phyloP scores from a whole-genome alignment of 2,113 vertebrate species.

The Oncorhynchus masou region DNA sequence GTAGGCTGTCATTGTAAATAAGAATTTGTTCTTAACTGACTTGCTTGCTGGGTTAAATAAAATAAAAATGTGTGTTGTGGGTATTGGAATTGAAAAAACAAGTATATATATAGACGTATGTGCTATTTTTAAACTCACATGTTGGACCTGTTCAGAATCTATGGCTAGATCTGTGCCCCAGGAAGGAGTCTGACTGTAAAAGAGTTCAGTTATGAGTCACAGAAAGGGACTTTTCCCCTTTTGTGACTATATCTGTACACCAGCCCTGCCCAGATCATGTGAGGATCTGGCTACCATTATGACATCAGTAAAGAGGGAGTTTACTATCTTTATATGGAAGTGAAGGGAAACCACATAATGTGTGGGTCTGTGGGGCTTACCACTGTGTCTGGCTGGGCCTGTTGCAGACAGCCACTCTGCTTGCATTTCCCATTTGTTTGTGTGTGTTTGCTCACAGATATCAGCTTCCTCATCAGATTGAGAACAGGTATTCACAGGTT shows the following conservation, averaged over 20 bases:
- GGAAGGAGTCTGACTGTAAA: not conserved
- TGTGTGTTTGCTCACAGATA: not conserved
- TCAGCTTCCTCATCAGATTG: not conserved
- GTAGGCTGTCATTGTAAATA: no score
- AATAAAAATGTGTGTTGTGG: not conserved
- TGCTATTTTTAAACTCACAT: not conserved
- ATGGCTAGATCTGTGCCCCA: not conserved
- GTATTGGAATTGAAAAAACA: no score
- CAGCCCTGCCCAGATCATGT: not conserved
- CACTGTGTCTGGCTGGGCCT: no score
- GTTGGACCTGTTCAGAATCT: no score
- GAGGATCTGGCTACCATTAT: not conserved
- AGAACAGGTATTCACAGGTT: not conserved
- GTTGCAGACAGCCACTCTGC: no score
- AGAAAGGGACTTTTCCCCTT: not conserved
- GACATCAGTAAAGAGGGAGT: not conserved
- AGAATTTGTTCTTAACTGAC: no score
- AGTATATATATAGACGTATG: not conserved
- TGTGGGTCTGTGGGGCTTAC: not conserved
- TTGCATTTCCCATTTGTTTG: not conserved
- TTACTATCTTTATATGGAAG: not conserved
- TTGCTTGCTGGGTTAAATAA: no score
- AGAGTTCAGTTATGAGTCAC: not conserved
- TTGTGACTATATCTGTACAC: not conserved
- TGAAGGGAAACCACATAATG: not conserved